Evolutionary conservation across 2,797 vertebrate genomes (phyloP).

Genomic region (Pangasius mekongensis): DNA sequence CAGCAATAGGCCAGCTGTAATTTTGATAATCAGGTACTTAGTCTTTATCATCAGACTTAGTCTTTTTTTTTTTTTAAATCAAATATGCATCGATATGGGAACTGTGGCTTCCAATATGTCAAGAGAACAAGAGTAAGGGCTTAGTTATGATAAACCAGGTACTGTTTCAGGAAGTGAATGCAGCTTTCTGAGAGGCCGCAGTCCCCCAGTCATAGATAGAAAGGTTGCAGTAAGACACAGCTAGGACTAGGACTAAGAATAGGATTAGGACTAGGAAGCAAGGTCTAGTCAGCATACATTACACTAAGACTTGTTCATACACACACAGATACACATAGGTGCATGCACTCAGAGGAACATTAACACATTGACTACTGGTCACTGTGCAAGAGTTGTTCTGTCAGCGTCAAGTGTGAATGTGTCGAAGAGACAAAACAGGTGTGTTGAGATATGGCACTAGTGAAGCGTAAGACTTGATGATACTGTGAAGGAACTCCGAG

Average conservation of each 20-base stretch:
- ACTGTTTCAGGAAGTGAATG: slow-evolving; percentile 47
- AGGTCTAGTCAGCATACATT: background rate
- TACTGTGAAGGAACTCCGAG: slow-evolving; percentile 62
- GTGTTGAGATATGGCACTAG: slow-evolving; percentile 28
- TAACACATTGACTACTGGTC: slow-evolving; percentile 40
- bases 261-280: background rate
- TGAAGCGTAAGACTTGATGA: slow-evolving; percentile 37
- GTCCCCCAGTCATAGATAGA: slow-evolving; percentile 2
- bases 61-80: background rate
- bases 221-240: slow-evolving; percentile 23
- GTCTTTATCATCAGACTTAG: slow-evolving; percentile 42
- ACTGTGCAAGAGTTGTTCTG: slow-evolving; percentile 28
- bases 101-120: slow-evolving; percentile 5
- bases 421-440: slow-evolving; percentile 18
- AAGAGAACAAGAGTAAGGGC: slow-evolving; percentile 21
- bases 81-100: slow-evolving; percentile 38
- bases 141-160: slow-evolving; percentile 45
- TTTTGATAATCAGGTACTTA: slow-evolving; percentile 69
- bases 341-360: slow-evolving; percentile 48
- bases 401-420: slow-evolving; percentile 35
- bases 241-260: background rate
- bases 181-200: slow-evolving; percentile 21
- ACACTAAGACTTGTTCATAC: background rate
- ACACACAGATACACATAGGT: slow-evolving; percentile 1
- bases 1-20: slow-evolving; percentile 58